Conservation (phyloP, 2,888 invertebrate species). For the Drosophila subquinaria region DNA sequence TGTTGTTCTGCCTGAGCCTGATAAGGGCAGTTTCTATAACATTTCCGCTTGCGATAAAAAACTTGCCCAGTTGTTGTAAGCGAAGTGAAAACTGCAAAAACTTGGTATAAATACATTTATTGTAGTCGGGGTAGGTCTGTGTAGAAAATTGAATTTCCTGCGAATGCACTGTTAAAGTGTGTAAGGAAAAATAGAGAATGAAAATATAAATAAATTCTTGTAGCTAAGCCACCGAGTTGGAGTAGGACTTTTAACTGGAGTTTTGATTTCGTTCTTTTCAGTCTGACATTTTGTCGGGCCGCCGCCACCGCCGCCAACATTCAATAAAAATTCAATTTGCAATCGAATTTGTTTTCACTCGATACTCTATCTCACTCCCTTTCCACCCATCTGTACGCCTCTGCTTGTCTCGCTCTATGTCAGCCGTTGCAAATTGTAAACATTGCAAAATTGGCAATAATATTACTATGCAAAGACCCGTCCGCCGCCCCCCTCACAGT, state of each 20-base stretch:
- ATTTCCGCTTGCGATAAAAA: slow-evolving; percentile 33
- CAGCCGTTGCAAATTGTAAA: slow-evolving; percentile 69
- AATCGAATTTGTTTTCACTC: slow-evolving; percentile 76
- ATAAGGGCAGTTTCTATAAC: slow-evolving; percentile 16
- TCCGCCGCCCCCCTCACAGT: not conserved
- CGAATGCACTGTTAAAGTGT: slow-evolving; percentile 40
- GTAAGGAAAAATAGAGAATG: not conserved
- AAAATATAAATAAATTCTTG: slow-evolving; percentile 35
- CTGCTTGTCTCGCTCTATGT: slow-evolving; percentile 27
- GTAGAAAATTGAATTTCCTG: slow-evolving; percentile 65
- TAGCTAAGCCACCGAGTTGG: slow-evolving; percentile 35
- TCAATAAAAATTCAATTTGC: slow-evolving; percentile 80
- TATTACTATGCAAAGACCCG: slow-evolving; percentile 49
- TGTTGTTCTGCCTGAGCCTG: slow-evolving; percentile 10
- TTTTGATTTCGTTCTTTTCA: slow-evolving; percentile 11
- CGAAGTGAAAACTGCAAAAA: slow-evolving; percentile 2
- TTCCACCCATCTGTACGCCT: not conserved
- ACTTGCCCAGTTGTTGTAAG: slow-evolving; percentile 11
- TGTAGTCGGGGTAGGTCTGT: not conserved
- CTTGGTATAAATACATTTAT: slow-evolving; percentile 2
- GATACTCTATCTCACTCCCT: slow-evolving; percentile 7
- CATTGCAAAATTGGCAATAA: slow-evolving; percentile 72
- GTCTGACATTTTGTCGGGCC: slow-evolving; percentile 41
- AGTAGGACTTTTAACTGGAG: slow-evolving; percentile 1
- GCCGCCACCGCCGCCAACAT: slow-evolving; percentile 65